A percentile compares a stretch with the other conserved stretches of the same genome.
Conservation (phyloP, 2,113 vertebrate genomes). For the Scortum barcoo region DNA sequence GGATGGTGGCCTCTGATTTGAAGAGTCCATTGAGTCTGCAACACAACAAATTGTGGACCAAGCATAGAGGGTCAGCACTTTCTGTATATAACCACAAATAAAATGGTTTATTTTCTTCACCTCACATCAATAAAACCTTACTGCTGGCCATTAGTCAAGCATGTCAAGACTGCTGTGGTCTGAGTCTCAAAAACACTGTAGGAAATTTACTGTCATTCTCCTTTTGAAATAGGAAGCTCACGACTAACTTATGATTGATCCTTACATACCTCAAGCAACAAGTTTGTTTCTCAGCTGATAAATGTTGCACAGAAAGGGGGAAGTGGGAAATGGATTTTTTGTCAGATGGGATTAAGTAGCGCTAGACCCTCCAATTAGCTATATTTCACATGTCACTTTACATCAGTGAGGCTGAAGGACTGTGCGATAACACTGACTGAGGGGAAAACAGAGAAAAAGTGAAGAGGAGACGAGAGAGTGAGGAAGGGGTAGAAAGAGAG, state of each 20-base stretch:
- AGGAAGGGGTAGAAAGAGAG: not conserved
- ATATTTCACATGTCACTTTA: slow-evolving; percentile 80
- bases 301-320: slow-evolving; percentile 44
- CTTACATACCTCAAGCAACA: slow-evolving; percentile 53
- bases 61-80: not conserved
- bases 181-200: slow-evolving; percentile 42
- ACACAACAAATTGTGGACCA: not conserved
- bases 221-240: slow-evolving; percentile 48
- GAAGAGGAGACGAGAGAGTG: not conserved
- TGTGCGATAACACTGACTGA: slow-evolving; percentile 23
- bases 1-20: not conserved
- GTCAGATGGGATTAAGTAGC: slow-evolving; percentile 74
- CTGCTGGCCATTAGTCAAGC: slow-evolving; percentile 9
- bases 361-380: slow-evolving; percentile 74
- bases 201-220: slow-evolving; percentile 35
- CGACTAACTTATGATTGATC: slow-evolving; percentile 66
- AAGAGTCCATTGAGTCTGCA: not conserved
- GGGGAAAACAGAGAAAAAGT: not conserved
- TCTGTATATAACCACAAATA: not conserved
- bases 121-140: slow-evolving; percentile 6
- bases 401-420: slow-evolving; percentile 56
- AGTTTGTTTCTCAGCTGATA: slow-evolving; percentile 70
- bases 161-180: slow-evolving; percentile 40
- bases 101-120: not conserved
- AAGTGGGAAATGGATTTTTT: slow-evolving; percentile 60